Evolutionary conservation across 2,113 vertebrate species (phyloP).

Genomic region (Geococcyx californianus): DNA sequence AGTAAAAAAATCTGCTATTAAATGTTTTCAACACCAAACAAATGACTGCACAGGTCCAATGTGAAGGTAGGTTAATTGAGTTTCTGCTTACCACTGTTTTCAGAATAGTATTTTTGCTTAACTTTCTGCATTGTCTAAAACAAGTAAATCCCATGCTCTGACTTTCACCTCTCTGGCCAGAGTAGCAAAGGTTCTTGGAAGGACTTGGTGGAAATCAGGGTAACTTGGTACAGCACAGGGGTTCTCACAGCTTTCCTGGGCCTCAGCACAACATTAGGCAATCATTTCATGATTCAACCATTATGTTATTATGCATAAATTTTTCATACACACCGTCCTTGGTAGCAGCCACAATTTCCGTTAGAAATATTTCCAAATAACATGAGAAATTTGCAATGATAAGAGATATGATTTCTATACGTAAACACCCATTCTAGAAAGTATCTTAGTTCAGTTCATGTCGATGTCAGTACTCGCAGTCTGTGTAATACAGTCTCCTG

Average conservation of each 20-base stretch:
- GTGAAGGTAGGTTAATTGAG: not conserved
- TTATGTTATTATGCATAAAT: not conserved
- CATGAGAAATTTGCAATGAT: not conserved
- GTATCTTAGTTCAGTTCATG: not conserved
- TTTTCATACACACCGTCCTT: not conserved
- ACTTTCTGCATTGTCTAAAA: not conserved
- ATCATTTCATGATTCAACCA: not conserved
- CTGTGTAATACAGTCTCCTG: not conserved
- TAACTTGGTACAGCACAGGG: not conserved
- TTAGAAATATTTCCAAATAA: not conserved
- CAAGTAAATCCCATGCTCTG: not conserved
- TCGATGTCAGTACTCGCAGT: not conserved
- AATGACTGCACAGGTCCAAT: not conserved
- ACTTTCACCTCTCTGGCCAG: not conserved
- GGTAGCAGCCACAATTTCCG: not conserved
- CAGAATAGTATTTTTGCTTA: not conserved
- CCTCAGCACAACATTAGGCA: not conserved
- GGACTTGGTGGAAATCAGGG: not conserved
- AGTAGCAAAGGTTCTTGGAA: not conserved
- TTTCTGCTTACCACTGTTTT: not conserved
- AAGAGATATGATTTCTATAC: not conserved
- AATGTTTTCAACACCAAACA: not conserved
- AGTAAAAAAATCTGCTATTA: not conserved
- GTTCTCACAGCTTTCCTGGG: not conserved
- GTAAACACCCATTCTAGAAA: not conserved